Conservation (phyloP, 2,888 invertebrate genomes). For the Meandrusa payeni region DNA sequence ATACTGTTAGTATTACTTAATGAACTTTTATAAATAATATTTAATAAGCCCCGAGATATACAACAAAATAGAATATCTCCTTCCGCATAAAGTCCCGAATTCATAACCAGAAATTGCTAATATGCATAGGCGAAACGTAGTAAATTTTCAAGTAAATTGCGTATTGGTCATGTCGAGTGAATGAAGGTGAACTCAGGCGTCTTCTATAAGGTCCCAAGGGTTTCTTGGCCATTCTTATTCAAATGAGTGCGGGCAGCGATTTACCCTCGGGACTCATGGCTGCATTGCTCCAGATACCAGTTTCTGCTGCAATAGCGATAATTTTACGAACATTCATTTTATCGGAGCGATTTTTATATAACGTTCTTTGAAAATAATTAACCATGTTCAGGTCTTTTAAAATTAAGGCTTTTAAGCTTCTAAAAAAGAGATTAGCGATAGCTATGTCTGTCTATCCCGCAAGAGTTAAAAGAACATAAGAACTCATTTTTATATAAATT, state of each 20-base stretch:
- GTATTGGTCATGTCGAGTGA: constrained; percentile 43
- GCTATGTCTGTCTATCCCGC: too few species aligned
- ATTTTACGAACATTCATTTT: constrained; percentile 19
- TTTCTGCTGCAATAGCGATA: constrained; percentile 21
- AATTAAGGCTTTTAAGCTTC: too few species aligned
- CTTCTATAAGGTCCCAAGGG: constrained; percentile 40
- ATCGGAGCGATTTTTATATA: constrained; percentile 14
- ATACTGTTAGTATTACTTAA: too few species aligned
- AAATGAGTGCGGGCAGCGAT: constrained; percentile 68
- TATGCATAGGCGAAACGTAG: constrained; percentile 24
- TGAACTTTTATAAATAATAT: too few species aligned
- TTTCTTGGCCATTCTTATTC: constrained; percentile 69
- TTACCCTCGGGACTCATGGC: constrained; percentile 52
- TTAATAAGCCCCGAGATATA: too few species aligned
- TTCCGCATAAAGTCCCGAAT: too few species aligned
- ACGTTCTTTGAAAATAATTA: constrained; percentile 4
- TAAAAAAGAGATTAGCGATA: too few species aligned
- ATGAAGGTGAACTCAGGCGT: constrained; percentile 44
- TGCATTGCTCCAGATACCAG: constrained; percentile 35
- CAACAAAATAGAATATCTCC: neutral
- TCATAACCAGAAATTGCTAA: neutral
- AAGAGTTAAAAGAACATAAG: too few species aligned
- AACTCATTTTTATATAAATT: too few species aligned
- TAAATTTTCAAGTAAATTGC: constrained; percentile 44
- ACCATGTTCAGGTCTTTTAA: too few species aligned